Conservation (phyloP, 1,140 invertebrate genomes). For the Fopius arisanus region DNA sequence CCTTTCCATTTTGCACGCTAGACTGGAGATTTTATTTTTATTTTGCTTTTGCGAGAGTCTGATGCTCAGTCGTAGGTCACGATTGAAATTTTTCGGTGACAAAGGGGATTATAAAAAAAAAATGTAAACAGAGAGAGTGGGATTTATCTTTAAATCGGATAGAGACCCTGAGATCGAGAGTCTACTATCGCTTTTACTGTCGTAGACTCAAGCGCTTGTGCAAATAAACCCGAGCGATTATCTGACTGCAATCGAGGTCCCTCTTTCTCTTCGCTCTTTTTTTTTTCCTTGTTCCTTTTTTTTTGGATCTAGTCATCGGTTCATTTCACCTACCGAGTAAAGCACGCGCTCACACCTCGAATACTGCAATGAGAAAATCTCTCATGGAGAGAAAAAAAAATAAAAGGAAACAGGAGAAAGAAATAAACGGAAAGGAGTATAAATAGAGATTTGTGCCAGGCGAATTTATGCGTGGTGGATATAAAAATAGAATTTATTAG, state of each 20-base stretch:
- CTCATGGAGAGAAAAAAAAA: not conserved
- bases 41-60: too few relatives aligned
- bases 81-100: not conserved
- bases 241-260: conserved; percentile 17
- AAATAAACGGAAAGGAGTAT: conserved; percentile 25
- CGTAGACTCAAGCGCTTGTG: not conserved
- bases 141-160: conserved; percentile 11
- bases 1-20: too few relatives aligned
- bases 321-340: conserved; percentile 35
- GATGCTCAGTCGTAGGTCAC: not conserved
- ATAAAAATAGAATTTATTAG: conserved; percentile 29
- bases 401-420: not conserved
- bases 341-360: conserved; percentile 28
- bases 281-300: not conserved
- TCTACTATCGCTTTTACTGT: conserved; percentile 5
- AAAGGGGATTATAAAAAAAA: not conserved
- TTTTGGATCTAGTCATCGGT: conserved; percentile 40
- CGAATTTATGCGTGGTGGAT: conserved; percentile 33
- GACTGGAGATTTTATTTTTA: not conserved
- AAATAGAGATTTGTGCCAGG: conserved; percentile 40
- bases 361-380: conserved; percentile 41
- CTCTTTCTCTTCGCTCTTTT: not conserved
- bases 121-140: not conserved
- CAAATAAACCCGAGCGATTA: conserved; percentile 27
- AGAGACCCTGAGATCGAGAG: conserved; percentile 1